Conservation (phyloP, 2,888 invertebrate species). For the Chrysotoxum bicinctum region DNA sequence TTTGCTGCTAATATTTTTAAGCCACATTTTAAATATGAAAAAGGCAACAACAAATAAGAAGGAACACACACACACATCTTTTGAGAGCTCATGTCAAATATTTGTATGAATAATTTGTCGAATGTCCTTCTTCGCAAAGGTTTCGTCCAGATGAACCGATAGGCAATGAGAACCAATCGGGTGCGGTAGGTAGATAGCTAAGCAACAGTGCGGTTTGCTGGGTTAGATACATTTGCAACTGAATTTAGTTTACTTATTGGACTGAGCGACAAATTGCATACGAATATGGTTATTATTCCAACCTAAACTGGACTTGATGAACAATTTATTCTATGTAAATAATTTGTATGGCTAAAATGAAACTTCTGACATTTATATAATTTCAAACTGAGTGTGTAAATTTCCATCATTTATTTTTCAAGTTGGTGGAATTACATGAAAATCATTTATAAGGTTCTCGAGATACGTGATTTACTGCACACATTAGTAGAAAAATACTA, state of each 20-base stretch:
- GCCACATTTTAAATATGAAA: neutral
- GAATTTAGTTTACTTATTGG: neutral
- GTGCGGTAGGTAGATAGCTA: conserved; percentile 42
- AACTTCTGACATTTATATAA: too few relatives aligned
- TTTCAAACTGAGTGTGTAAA: too few relatives aligned
- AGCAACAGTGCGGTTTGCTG: neutral
- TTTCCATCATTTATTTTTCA: too few relatives aligned
- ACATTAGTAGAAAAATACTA: too few relatives aligned
- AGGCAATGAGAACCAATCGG: conserved; percentile 41
- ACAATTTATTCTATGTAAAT: too few relatives aligned
- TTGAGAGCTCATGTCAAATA: conserved; percentile 60
- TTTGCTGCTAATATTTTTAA: neutral
- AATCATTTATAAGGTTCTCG: too few relatives aligned
- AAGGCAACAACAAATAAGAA: neutral
- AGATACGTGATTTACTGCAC: too few relatives aligned
- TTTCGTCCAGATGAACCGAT: conserved; percentile 24
- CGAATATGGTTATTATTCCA: too few relatives aligned
- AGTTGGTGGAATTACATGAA: too few relatives aligned
- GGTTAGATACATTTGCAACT: neutral
- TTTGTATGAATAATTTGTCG: conserved; percentile 61
- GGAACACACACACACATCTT: neutral
- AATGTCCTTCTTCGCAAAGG: conserved; percentile 41
- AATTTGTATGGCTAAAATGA: too few relatives aligned
- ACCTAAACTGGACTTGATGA: too few relatives aligned
- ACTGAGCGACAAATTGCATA: neutral